Evolutionary conservation across 1,140 invertebrate species (phyloP).

Genomic region (Zaprionus capensis): DNA sequence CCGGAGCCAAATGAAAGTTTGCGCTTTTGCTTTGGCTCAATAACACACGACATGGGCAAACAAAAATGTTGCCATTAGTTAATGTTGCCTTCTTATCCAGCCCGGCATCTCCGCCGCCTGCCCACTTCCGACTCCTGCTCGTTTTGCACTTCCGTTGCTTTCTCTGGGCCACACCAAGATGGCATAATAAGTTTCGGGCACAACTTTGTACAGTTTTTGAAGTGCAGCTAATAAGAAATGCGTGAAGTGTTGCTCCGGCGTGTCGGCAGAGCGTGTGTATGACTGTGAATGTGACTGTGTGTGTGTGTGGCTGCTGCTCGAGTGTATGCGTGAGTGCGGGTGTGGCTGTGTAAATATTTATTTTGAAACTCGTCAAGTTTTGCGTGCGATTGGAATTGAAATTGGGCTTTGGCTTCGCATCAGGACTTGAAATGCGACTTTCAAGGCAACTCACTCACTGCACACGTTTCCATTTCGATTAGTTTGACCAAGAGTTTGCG

Average conservation of each 20-base stretch:
- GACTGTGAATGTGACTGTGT: neutral
- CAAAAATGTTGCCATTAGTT: conserved; percentile 67
- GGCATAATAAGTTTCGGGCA: conserved; percentile 62
- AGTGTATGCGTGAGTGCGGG: conserved; percentile 5
- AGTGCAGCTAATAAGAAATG: conserved; percentile 74
- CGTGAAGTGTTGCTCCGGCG: conserved; percentile 60
- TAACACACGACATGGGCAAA: conserved; percentile 59
- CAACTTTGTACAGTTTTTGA: conserved; percentile 49
- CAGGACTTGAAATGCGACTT: conserved; percentile 16
- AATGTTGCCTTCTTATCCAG: conserved; percentile 33
- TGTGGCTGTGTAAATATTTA: conserved; percentile 69
- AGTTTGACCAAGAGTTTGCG: neutral
- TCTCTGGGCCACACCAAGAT: conserved; percentile 31
- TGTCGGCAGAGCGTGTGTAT: neutral
- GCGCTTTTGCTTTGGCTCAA: conserved; percentile 51
- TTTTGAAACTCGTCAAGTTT: conserved; percentile 67
- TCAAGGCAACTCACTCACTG: neutral
- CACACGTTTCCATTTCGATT: conserved; percentile 34
- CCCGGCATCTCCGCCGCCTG: conserved; percentile 3
- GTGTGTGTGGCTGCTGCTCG: neutral
- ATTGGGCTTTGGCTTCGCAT: conserved; percentile 32
- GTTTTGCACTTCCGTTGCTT: conserved; percentile 25
- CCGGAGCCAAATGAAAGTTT: conserved; percentile 71
- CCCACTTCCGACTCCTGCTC: conserved; percentile 14
- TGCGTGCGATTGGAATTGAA: conserved; percentile 47